Conservation (phyloP, 2,113 vertebrate genomes). For the Pangasianodon hypophthalmus region DNA sequence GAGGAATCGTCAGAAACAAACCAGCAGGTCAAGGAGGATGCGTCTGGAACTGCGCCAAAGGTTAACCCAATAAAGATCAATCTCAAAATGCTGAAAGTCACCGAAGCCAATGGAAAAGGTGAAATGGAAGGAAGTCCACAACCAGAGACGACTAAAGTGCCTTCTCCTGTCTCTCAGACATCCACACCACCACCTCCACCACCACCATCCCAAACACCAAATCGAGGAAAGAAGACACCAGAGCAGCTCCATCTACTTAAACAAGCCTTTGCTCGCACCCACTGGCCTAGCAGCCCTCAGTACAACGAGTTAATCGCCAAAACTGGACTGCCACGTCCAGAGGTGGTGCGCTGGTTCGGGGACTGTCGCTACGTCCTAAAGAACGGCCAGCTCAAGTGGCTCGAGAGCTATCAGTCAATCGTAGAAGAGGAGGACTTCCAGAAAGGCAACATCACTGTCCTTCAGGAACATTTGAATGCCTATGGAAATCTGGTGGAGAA, state of each 20-base stretch:
- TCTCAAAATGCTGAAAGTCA: constrained; percentile 93
- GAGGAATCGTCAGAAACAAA: constrained; percentile 60
- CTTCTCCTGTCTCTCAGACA: constrained; percentile 48
- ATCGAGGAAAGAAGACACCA: constrained; percentile 86
- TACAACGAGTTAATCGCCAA: constrained; percentile 85
- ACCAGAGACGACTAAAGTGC: constrained; percentile 63
- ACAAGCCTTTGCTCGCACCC: constrained; percentile 89
- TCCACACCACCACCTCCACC: constrained; percentile 46
- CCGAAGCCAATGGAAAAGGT: constrained; percentile 82
- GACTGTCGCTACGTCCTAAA: constrained; percentile 93
- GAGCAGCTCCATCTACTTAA: constrained; percentile 92
- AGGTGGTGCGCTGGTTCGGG: constrained; percentile 96
- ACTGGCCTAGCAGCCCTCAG: constrained; percentile 89
- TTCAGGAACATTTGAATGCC: constrained; percentile 79
- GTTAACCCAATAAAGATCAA: constrained; percentile 98
- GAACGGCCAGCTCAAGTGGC: constrained; percentile 94
- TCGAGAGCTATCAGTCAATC: constrained; percentile 84
- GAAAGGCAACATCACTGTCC: constrained; percentile 67
- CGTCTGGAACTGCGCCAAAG: constrained; percentile 76
- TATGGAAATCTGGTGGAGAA: constrained; percentile 79
- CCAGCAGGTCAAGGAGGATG: constrained; percentile 71
- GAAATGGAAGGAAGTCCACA: constrained; percentile 61
- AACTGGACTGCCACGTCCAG: constrained; percentile 84
- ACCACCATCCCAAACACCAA: constrained; percentile 67
- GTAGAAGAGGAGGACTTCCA: constrained; percentile 75